Evolutionary conservation across 2,113 vertebrate species (phyloP), one percentile per base, ranked within the genome.

Genomic region (Mobula hypostoma): DNA sequence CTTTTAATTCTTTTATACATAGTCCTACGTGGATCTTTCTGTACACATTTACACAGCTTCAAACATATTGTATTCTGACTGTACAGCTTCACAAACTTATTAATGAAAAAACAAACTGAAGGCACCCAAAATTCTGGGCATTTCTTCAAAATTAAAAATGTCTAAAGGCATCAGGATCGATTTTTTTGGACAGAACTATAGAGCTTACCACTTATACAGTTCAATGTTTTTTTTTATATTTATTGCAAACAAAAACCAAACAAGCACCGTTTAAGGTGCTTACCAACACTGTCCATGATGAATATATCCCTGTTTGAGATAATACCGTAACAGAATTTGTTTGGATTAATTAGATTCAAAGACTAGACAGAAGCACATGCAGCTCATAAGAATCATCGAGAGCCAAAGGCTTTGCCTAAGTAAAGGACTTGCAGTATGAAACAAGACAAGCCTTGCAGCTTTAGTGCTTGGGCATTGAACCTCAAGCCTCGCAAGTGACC

Each of bases 1-100:
- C 24, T 48, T 90, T 56, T 21, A 93, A 14, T 74, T 93, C 70
- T 6, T 76, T 93, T 93, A 29, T 27, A 90, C 90, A 93, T 61
- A 40, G 91, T 76, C 17, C 91, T 29, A 93, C 40, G 14, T 17
- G 21, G 66, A 92, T 92, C 90, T 92, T 92, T 72, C 90, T 72
- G 90, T 92, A 92, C 66, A 92, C 36, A 92, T 72, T 92, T 92
- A 72, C 40, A 48, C 90, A 92, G 66, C 29, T 68, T 21, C 2
- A 14, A 40, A 24, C 1, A 3, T 27, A n/a, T 7, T n/a, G 61
- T 24, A 66, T 88, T 88, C 24, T 63, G 85, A 63, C 61, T 61
- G 9, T n/a, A 92, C 66, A 92, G 17, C 66, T 68, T 92, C 68
- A 92, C 36, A 72, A 87, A 2, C 56, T 3, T 3, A 92, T 8